These are phyloP conservation scores for Epinephelus moara DNA, from an alignment of 2,113 vertebrate genomes.

Conservation along the genomic window DNA sequence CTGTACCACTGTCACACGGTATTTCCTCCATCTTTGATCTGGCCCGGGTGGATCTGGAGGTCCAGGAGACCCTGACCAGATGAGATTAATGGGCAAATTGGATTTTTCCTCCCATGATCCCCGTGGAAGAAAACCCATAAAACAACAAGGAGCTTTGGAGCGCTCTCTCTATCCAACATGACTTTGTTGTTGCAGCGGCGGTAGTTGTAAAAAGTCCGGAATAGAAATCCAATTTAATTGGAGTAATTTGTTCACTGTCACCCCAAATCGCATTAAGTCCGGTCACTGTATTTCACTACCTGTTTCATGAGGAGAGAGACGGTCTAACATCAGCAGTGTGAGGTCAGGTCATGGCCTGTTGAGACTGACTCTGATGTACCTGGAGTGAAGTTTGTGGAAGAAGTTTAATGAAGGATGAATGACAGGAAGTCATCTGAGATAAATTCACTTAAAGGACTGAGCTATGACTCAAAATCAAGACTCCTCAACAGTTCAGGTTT, in stretches of 20 bases:
- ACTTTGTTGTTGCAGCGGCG: constrained; percentile 48
- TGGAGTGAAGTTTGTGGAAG: not conserved
- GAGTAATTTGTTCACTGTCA: constrained; percentile 18
- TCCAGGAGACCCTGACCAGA: constrained; percentile 66
- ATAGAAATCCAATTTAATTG: constrained; percentile 46
- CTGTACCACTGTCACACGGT: constrained; percentile 71
- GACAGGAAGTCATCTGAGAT: not conserved
- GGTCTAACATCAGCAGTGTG: not conserved
- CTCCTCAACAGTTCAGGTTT: not conserved
- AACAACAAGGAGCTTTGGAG: constrained; percentile 57
- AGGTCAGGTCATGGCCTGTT: not conserved
- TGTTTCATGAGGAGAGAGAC: too few relatives aligned
- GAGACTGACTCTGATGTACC: not conserved
- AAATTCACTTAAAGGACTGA: not conserved
- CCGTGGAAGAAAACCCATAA: constrained; percentile 69
- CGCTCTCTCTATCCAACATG: constrained; percentile 21
- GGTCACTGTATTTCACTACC: not conserved
- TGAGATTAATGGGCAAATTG: constrained; percentile 78
- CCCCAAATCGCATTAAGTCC: constrained; percentile 26
- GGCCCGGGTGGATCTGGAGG: constrained; percentile 59
- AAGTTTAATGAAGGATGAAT: not conserved
- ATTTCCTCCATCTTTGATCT: constrained; percentile 84
- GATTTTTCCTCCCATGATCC: constrained; percentile 74
- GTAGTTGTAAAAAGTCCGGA: constrained; percentile 16
- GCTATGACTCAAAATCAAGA: not conserved